Evolutionary conservation across 2,113 vertebrate genomes (phyloP).

Genomic region (Lampris megalopsis): DNA sequence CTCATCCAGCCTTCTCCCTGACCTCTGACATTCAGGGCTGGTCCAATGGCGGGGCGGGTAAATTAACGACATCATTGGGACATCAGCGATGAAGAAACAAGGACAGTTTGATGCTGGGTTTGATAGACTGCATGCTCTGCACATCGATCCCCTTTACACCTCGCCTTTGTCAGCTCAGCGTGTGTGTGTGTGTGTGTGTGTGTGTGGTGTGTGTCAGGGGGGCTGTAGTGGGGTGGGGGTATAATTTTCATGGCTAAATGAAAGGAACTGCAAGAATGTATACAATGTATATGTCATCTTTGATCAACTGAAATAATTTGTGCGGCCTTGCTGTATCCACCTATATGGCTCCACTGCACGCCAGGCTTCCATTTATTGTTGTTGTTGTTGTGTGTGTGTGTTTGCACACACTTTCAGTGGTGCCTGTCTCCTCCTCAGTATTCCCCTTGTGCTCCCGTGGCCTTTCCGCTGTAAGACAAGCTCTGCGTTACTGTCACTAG

Average conservation of each 20-base stretch:
- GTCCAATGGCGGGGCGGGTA: slow-evolving; percentile 17
- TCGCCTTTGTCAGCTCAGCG: not conserved
- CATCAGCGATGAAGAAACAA: slow-evolving; percentile 52
- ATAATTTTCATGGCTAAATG: slow-evolving; percentile 22
- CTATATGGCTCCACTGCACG: not conserved
- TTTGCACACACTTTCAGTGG: slow-evolving; percentile 12
- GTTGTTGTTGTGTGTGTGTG: not conserved
- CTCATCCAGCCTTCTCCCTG: slow-evolving; percentile 48
- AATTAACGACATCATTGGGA: slow-evolving; percentile 60
- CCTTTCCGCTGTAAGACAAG: slow-evolving; percentile 48
- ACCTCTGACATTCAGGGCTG: slow-evolving; percentile 58
- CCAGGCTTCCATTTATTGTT: not conserved
- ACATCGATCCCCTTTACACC: slow-evolving; percentile 30
- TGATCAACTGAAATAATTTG: slow-evolving; percentile 13
- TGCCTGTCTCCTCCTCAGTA: slow-evolving; percentile 33
- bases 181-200: slow-evolving; percentile 1
- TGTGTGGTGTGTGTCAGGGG: not conserved
- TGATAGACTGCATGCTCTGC: slow-evolving; percentile 38
- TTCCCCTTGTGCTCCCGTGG: slow-evolving; percentile 36
- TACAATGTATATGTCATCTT: slow-evolving; percentile 15
- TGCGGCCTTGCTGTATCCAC: slow-evolving; percentile 10
- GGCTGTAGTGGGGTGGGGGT: not conserved
- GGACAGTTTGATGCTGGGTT: not conserved
- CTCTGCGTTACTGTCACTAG: slow-evolving; percentile 55
- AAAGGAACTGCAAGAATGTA: not conserved